Conservation (phyloP, 2,797 vertebrate genomes). For the Fundulus diaphanus region DNA sequence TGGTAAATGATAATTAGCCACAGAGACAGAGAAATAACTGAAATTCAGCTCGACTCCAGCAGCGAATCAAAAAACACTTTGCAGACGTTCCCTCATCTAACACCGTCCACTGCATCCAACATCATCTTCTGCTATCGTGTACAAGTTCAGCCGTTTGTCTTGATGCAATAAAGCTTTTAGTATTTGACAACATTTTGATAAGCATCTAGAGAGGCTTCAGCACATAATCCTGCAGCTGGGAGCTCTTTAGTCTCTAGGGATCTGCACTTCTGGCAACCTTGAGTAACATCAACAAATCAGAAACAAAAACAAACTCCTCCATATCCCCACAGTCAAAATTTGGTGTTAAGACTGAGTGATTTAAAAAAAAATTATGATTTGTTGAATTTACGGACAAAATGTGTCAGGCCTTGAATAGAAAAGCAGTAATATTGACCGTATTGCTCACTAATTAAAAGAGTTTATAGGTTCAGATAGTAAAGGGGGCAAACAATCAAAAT, state of each 20-base stretch:
- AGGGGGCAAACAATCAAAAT: background rate
- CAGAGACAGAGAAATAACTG: background rate
- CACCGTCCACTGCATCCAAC: background rate
- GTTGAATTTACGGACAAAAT: too few species aligned
- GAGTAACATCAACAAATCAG: background rate
- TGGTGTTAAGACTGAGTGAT: background rate
- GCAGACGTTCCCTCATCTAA: background rate
- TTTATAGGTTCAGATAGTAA: background rate
- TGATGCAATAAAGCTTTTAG: background rate
- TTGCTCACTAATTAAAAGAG: background rate
- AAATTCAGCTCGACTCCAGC: too few species aligned
- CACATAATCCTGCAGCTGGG: background rate
- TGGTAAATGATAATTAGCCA: background rate
- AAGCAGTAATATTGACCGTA: too few species aligned
- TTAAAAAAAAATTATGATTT: background rate
- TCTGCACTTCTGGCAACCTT: background rate
- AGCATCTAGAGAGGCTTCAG: background rate
- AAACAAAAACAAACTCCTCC: background rate
- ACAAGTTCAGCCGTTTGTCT: background rate
- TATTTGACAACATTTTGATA: background rate
- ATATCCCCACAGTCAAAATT: background rate
- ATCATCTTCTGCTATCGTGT: background rate
- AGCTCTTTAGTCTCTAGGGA: background rate
- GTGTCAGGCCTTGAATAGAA: background rate
- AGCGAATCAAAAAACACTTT: background rate